phyloP scores from a whole-genome alignment of 2,888 invertebrate species.

The Anticlea derivata region DNA sequence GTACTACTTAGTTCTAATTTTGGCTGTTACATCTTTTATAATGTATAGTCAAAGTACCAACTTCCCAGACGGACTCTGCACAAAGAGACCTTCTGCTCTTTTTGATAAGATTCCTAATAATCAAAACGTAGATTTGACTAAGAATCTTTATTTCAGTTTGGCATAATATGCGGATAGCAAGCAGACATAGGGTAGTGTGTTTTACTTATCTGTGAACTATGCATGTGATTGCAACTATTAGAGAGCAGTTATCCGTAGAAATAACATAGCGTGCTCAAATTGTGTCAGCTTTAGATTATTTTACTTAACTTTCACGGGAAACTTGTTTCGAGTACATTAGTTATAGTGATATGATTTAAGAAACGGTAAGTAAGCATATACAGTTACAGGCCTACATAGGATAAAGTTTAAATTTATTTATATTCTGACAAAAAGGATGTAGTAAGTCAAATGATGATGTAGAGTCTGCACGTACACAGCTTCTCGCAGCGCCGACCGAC shows the following conservation, averaged over 20 bases:
- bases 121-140: too few species aligned
- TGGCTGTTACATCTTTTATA: too few species aligned
- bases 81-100: too few species aligned
- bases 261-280: slow-evolving; percentile 19
- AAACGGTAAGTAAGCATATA: slow-evolving; percentile 12
- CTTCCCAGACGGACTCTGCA: too few species aligned
- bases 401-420: slow-evolving; percentile 7
- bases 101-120: too few species aligned
- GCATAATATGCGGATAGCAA: too few species aligned
- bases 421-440: slow-evolving; percentile 6
- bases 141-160: too few species aligned
- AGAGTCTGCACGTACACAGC: not conserved
- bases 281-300: slow-evolving; percentile 17
- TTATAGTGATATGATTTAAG: slow-evolving; percentile 22
- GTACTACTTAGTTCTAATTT: too few species aligned
- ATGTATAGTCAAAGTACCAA: too few species aligned
- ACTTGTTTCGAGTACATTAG: slow-evolving; percentile 37
- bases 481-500: too few species aligned
- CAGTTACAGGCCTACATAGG: slow-evolving; percentile 3
- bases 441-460: not conserved
- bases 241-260: slow-evolving; percentile 1
- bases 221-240: not conserved
- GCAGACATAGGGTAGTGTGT: too few species aligned
- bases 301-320: slow-evolving; percentile 46
- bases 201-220: too few species aligned